These are phyloP conservation scores for Melipona bicolor DNA, from an alignment of 2,888 invertebrate genomes.

Conservation along the genomic window DNA sequence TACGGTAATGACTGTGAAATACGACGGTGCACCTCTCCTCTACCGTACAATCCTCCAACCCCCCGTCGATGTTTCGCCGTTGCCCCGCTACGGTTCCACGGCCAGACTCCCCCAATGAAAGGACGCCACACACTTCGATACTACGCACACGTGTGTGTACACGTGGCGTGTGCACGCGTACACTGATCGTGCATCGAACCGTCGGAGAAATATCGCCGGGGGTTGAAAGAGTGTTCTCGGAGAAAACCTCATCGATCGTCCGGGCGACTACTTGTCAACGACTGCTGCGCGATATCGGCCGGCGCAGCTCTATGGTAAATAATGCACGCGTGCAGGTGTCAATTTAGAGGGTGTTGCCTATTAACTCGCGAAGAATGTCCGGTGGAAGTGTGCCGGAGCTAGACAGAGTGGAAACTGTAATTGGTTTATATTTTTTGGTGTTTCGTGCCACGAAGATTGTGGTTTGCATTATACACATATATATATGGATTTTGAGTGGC, in stretches of 20 bases:
- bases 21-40: constrained; percentile 75
- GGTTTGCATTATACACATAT: too few species aligned
- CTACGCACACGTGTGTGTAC: constrained; percentile 21
- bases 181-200: constrained; percentile 38
- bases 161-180: constrained; percentile 12
- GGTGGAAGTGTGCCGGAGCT: background rate
- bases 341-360: constrained; percentile 7
- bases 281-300: constrained; percentile 19
- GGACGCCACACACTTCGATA: constrained; percentile 63
- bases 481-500: background rate
- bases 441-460: background rate
- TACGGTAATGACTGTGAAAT: constrained; percentile 82
- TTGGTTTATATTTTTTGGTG: background rate
- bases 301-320: constrained; percentile 20
- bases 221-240: constrained; percentile 47
- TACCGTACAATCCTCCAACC: constrained; percentile 43
- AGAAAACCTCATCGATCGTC: constrained; percentile 53
- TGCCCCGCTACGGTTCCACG: constrained; percentile 40
- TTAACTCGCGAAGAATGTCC: constrained; percentile 8
- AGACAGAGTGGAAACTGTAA: background rate
- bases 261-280: constrained; percentile 4
- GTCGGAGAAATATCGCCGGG: constrained; percentile 51
- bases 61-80: constrained; percentile 43
- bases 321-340: constrained; percentile 28
- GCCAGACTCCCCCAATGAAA: constrained; percentile 53